A percentile compares a stretch with the other conserved stretches of the same genome.
These are phyloP conservation scores for Lepidotrigona ventralis DNA, from an alignment of 1,140 invertebrate genomes.

Conservation along the genomic window DNA sequence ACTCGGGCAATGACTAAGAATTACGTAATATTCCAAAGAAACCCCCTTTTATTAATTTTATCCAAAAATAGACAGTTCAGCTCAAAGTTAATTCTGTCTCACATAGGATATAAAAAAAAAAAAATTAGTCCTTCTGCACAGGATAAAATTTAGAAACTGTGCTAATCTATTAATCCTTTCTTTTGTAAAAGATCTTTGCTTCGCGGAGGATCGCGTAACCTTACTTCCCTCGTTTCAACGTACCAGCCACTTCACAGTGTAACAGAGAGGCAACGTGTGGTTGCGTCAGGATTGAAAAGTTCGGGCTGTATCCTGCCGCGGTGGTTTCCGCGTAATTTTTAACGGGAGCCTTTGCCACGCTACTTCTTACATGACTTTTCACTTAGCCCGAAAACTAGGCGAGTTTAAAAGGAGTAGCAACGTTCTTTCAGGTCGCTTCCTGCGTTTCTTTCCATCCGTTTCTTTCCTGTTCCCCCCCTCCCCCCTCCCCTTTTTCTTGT, in stretches of 20 bases:
- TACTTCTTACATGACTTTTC: conserved; percentile 71
- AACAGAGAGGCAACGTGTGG: neutral
- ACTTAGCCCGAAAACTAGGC: conserved; percentile 59
- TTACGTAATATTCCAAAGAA: no score
- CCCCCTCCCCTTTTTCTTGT: neutral
- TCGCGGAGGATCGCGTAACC: neutral
- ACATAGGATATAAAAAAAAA: no score
- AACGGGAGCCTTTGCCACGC: conserved; percentile 34
- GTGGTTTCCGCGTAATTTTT: conserved; percentile 51
- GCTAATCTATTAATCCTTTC: neutral
- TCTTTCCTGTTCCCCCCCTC: neutral
- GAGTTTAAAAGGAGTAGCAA: conserved; percentile 55
- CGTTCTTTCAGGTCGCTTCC: neutral
- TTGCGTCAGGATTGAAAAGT: conserved; percentile 28
- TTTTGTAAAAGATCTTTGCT: neutral
- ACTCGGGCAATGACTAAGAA: no score
- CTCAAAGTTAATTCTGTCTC: no score
- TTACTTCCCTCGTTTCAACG: neutral
- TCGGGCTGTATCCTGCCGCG: conserved; percentile 11
- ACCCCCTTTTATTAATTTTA: no score
- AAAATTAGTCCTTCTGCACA: neutral
- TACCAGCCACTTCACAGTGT: neutral
- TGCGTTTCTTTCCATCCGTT: neutral
- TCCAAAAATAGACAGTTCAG: no score
- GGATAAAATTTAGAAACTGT: neutral